Percentiles rank a stretch among this genome's conserved stretches.
Conservation (phyloP, 2,888 invertebrate species). For the Ectobius pallidus region DNA sequence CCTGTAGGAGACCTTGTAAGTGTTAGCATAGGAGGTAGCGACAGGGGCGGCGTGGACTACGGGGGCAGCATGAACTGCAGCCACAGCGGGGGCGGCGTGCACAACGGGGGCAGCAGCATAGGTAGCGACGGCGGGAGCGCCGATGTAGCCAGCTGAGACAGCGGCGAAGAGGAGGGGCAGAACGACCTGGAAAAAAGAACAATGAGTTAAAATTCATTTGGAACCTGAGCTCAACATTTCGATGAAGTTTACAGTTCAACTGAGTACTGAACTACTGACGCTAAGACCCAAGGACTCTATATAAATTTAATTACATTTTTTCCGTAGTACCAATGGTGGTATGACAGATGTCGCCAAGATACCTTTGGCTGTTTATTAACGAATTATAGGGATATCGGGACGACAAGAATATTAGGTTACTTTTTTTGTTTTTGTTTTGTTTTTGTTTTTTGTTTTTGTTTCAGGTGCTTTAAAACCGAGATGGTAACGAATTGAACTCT, state of each 20-base stretch:
- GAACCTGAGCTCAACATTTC: too few species aligned
- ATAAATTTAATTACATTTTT: neutral
- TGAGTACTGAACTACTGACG: too few species aligned
- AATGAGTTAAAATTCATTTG: too few species aligned
- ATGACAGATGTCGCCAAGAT: too few species aligned
- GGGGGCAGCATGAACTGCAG: conserved; percentile 44
- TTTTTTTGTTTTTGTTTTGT: too few species aligned
- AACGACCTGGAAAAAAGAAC: conserved; percentile 31
- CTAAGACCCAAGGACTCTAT: neutral
- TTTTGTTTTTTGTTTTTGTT: too few species aligned
- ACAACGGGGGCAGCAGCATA: conserved; percentile 27
- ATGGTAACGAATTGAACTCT: too few species aligned
- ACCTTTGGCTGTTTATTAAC: too few species aligned
- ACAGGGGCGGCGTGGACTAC: conserved; percentile 51
- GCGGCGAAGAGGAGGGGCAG: conserved; percentile 46
- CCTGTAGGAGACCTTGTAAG: neutral
- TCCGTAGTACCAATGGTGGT: neutral
- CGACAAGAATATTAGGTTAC: too few species aligned
- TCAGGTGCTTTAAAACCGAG: too few species aligned
- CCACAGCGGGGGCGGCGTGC: conserved; percentile 22
- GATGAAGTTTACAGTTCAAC: too few species aligned
- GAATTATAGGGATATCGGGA: too few species aligned
- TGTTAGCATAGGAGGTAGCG: conserved; percentile 46
- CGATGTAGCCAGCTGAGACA: conserved; percentile 54
- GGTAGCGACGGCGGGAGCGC: conserved; percentile 54